Evolutionary conservation across 2,113 vertebrate genomes (phyloP), one percentile per base, ranked within the genome.

Genomic region (Oreochromis tanganicae): DNA sequence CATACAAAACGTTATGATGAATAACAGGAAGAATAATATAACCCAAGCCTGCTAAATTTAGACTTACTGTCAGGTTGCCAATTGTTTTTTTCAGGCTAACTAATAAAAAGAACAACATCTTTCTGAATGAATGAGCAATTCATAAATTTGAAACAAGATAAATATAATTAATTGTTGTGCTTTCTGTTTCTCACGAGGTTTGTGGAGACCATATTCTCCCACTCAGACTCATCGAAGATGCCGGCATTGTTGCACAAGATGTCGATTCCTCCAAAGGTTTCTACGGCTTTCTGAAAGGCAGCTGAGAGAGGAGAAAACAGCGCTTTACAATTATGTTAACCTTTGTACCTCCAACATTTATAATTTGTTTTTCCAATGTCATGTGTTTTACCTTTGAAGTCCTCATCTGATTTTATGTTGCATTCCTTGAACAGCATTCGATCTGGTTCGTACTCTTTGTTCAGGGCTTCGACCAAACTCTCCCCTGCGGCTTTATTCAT

Each of bases 191-290:
- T 90, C 89, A 97, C 97, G 1, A 97, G 90, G 82, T 97, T 97
- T 13, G 96, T 85, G 56, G 95, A 92, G 4, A 97, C 83, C 0
- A 90, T 90, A 83, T 94, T 95, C 91, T 97, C 95, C 96, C 96
- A 97, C 10, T 29, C 0, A 0, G 2, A 43, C 90, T 97, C 97
- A 13, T 96, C 63, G 27, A 93, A 2, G 68, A 97, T 92, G 19
- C 97, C 96, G 1, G 96, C 96, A 5, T 97, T 97, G 92, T 97
- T 97, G 91, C 95, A 96, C 38, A 97, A 3, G 4, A 97, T 94
- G 90, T 97, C 95, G 0, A 97, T 59, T 29, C 80, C 91, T 41
- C 95, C 95, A 5, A 96, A 97, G 14, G 52, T 91, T 4, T 94
- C 79, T 1, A n/a, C 1, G 0, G 93, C 81, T 89, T 93, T 95